These are phyloP conservation scores for Pterostichus madidus DNA, from an alignment of 2,888 invertebrate genomes.

Conservation along the genomic window DNA sequence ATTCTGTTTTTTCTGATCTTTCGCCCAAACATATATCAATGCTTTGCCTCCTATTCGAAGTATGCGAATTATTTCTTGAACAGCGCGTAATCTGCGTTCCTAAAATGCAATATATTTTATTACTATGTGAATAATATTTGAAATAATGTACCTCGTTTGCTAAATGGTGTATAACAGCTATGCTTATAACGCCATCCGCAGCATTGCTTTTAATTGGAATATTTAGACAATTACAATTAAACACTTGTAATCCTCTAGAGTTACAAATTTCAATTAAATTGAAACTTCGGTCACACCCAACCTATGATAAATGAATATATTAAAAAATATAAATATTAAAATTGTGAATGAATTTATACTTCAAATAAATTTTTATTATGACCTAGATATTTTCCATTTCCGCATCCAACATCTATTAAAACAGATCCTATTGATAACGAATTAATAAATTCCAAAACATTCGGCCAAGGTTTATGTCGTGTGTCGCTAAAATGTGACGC, in stretches of 20 bases:
- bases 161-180: constrained; percentile 98
- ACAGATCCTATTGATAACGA: constrained; percentile 84
- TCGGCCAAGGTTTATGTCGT: constrained; percentile 96
- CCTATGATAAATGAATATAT: too few species aligned
- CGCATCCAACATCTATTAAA: constrained; percentile 96
- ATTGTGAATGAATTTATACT: constrained; percentile 69
- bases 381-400: constrained; percentile 97
- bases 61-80: constrained; percentile 87
- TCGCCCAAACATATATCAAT: constrained; percentile 98
- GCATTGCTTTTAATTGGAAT: constrained; percentile 84
- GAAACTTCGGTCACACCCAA: constrained; percentile 90
- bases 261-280: constrained; percentile 84
- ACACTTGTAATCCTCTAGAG: constrained; percentile 82
- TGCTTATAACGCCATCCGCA: constrained; percentile 92
- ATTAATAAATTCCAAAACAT: constrained; percentile 88
- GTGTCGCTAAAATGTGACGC: constrained; percentile 97
- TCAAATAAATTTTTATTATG: constrained; percentile 80
- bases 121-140: not conserved
- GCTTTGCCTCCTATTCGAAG: constrained; percentile 87
- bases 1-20: constrained; percentile 86
- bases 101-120: constrained; percentile 72
- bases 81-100: constrained; percentile 86
- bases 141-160: constrained; percentile 82
- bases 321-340: too few species aligned
- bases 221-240: constrained; percentile 87